Percentiles rank a stretch among this genome's conserved stretches.
These are phyloP conservation scores for Marmota monax DNA, from an alignment of 2,113 vertebrate species.

Conservation along the genomic window DNA sequence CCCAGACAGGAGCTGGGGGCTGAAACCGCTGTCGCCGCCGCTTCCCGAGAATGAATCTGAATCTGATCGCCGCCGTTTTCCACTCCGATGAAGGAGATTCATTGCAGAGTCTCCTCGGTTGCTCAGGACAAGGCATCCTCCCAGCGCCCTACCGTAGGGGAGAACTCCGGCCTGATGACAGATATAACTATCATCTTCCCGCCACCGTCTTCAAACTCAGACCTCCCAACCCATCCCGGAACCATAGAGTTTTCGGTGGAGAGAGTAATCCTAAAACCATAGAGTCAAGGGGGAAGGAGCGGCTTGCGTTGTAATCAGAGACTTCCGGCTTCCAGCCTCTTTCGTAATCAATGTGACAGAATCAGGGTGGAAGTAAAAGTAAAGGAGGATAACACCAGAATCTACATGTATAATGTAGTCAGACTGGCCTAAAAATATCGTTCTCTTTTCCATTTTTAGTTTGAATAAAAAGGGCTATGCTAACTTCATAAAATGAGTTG, in stretches of 20 bases:
- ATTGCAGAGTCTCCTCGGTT: neutral
- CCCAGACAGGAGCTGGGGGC: conserved; percentile 74
- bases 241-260: conserved; percentile 67
- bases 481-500: neutral
- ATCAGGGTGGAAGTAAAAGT: rapidly evolving
- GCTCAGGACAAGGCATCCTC: neutral
- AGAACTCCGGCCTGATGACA: rapidly evolving
- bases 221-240: conserved; percentile 52
- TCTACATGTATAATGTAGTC: neutral
- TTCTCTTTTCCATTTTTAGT: neutral
- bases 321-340: neutral
- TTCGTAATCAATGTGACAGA: neutral
- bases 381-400: no score
- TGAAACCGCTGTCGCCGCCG: conserved; percentile 72
- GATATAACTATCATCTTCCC: conserved; percentile 73
- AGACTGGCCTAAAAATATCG: neutral
- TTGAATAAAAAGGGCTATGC: neutral
- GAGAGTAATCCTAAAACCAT: conserved; percentile 34
- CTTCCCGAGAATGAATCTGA: conserved; percentile 80
- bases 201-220: conserved; percentile 81
- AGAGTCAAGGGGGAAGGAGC: conserved; percentile 39
- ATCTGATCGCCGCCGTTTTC: conserved; percentile 78
- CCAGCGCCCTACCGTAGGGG: neutral
- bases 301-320: rapidly evolving
- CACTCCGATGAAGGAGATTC: neutral